Evolutionary conservation across 2,888 invertebrate species (phyloP).

Genomic region (Prenolepis imparis): DNA sequence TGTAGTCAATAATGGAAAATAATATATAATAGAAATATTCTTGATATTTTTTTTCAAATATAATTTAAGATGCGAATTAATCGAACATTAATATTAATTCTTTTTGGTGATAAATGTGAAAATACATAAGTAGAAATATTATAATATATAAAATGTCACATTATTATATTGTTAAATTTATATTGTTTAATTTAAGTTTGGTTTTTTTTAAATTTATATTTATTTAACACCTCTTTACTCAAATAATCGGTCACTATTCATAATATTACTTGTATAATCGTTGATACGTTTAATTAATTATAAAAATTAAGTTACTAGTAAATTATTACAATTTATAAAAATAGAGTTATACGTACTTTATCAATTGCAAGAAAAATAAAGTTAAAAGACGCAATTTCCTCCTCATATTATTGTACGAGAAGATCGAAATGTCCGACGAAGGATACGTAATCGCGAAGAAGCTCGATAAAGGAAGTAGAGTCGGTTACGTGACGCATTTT

Average conservation of each 20-base stretch:
- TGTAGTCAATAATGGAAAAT: neutral
- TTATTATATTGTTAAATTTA: neutral
- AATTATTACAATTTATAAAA: neutral
- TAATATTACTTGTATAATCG: neutral
- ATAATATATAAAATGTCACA: neutral
- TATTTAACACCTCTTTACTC: neutral
- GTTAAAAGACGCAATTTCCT: neutral
- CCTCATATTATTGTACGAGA: neutral
- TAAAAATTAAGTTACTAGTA: neutral
- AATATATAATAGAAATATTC: neutral
- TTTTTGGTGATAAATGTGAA: neutral
- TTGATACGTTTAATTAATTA: neutral
- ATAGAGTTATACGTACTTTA: neutral
- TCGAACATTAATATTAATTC: neutral
- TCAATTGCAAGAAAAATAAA: neutral
- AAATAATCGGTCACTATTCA: neutral
- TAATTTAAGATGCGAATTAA: neutral
- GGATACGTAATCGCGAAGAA: conserved; percentile 16
- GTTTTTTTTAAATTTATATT: neutral
- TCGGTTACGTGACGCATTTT: conserved; percentile 24
- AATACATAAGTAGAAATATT: neutral
- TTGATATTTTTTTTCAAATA: neutral
- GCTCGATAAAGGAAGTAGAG: conserved; percentile 5
- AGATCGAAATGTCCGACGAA: neutral
- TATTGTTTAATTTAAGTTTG: neutral